These are phyloP conservation scores for Tipula confusa DNA, from an alignment of 2,888 invertebrate species.

Conservation along the genomic window DNA sequence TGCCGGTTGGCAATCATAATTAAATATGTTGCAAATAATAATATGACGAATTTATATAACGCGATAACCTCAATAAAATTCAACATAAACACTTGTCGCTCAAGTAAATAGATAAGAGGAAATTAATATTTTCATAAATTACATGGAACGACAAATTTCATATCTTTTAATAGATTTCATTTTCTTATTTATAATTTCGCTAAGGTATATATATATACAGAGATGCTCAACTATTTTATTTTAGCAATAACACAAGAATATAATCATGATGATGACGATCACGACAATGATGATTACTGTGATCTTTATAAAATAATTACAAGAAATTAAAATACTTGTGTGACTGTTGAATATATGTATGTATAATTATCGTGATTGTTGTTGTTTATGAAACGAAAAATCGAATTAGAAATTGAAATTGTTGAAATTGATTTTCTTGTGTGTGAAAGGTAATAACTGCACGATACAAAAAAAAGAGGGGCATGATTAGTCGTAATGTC, in stretches of 20 bases:
- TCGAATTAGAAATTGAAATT: neutral
- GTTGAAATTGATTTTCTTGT: conserved; percentile 6
- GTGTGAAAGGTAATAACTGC: neutral
- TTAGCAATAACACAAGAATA: neutral
- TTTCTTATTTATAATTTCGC: neutral
- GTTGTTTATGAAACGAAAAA: neutral
- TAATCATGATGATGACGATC: neutral
- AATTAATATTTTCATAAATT: neutral
- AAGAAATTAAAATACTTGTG: neutral
- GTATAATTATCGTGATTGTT: neutral
- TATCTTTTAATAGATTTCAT: neutral
- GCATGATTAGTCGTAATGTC: neutral
- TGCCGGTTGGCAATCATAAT: neutral
- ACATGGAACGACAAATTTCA: neutral
- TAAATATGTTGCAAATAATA: neutral
- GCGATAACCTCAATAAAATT: neutral
- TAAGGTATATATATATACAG: neutral
- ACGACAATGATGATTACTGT: neutral
- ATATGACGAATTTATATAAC: neutral
- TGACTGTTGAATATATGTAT: neutral
- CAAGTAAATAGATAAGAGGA: neutral
- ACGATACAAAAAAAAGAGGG: neutral
- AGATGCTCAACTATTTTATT: neutral
- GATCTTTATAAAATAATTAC: neutral
- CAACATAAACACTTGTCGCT: neutral